Evolutionary conservation across 2,888 invertebrate genomes (phyloP).

Genomic region (Epicampocera succincta): DNA sequence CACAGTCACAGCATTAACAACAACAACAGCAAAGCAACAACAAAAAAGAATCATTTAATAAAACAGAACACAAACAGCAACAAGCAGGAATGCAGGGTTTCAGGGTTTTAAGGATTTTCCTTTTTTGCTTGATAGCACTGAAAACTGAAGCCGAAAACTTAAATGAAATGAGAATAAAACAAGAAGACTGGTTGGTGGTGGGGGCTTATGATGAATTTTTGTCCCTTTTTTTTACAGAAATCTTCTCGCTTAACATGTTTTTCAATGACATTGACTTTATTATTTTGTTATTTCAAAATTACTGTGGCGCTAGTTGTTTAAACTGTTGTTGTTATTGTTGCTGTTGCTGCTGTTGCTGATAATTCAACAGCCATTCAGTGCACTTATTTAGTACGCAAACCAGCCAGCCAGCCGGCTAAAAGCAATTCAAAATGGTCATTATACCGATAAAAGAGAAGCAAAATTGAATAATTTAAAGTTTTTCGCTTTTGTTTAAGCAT

Average conservation of each 20-base stretch:
- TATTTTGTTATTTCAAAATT: conserved; percentile 75
- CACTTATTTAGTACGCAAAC: conserved; percentile 24
- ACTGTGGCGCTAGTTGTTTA: conserved; percentile 6
- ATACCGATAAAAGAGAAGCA: conserved; percentile 34
- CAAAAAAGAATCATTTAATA: conserved; percentile 47
- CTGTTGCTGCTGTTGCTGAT: conserved; percentile 30
- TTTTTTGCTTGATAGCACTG: conserved; percentile 29
- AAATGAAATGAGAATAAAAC: conserved; percentile 21
- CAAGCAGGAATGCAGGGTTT: conserved; percentile 33
- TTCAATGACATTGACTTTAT: conserved; percentile 77
- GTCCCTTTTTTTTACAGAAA: conserved; percentile 14
- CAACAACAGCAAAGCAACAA: conserved; percentile 29
- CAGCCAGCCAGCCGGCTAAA: conserved; percentile 31
- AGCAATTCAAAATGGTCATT: conserved; percentile 60
- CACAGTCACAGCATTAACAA: neutral
- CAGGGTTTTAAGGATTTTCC: conserved; percentile 15
- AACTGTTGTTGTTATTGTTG: neutral
- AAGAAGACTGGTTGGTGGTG: neutral
- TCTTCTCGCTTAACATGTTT: neutral
- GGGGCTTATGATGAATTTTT: conserved; percentile 36
- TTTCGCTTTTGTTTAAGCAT: conserved; percentile 37
- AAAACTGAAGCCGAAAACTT: conserved; percentile 53
- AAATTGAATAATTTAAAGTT: conserved; percentile 54
- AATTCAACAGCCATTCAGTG: conserved; percentile 56
- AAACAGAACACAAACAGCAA: conserved; percentile 31